These are phyloP conservation scores for Scleropages formosus DNA, from an alignment of 2,797 vertebrate species.

Conservation along the genomic window DNA sequence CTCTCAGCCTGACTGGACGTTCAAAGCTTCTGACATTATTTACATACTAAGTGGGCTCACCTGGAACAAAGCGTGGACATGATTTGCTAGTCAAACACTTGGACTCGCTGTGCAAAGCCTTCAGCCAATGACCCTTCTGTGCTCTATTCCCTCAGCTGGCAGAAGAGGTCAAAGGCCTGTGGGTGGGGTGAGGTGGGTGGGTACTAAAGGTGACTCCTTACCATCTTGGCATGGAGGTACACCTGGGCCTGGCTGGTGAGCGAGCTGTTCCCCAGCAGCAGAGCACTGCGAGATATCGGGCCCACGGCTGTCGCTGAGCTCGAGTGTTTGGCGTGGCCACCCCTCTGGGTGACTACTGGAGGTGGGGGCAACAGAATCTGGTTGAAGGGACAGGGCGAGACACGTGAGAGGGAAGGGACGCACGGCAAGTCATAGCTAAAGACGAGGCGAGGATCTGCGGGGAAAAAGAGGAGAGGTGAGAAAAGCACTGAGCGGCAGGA, in stretches of 20 bases:
- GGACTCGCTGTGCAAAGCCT: too few species aligned
- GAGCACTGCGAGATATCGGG: slow-evolving; percentile 83
- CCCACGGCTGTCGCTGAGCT: slow-evolving; percentile 74
- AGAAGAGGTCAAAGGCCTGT: too few species aligned
- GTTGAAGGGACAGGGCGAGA: slow-evolving; percentile 1
- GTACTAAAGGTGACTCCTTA: slow-evolving; percentile 58
- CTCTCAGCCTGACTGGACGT: too few species aligned
- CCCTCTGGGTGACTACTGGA: slow-evolving; percentile 77
- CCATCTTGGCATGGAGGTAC: slow-evolving; percentile 95
- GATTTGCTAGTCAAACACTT: too few species aligned
- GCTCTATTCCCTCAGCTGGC: too few species aligned
- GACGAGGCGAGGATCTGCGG: not conserved
- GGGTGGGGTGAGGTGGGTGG: too few species aligned
- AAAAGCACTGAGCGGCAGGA: not conserved
- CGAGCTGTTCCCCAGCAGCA: slow-evolving; percentile 88
- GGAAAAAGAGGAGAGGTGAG: not conserved
- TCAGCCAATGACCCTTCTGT: too few species aligned
- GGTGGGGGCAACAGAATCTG: slow-evolving; percentile 82
- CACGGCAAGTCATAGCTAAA: not conserved
- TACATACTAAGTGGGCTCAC: too few species aligned
- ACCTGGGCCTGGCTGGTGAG: slow-evolving; percentile 90
- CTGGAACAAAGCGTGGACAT: too few species aligned
- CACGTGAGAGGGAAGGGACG: not conserved
- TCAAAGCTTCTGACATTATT: too few species aligned
- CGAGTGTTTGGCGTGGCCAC: slow-evolving; percentile 82